Conservation (phyloP, 2,888 invertebrate genomes). For the Tachina grossa region DNA sequence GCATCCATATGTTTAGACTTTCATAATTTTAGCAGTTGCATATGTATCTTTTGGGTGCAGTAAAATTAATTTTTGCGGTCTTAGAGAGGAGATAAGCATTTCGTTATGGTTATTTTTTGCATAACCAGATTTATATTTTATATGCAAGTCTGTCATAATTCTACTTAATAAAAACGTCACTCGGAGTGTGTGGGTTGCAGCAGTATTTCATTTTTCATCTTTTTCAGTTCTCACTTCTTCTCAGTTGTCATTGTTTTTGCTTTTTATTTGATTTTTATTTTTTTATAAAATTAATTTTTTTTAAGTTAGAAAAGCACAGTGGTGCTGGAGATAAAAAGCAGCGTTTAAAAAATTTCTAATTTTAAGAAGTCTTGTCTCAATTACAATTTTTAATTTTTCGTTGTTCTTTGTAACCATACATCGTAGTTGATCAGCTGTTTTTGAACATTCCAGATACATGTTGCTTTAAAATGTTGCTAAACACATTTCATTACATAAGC, state of each 20-base stretch:
- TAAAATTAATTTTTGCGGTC: conserved; percentile 22
- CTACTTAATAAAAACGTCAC: conserved; percentile 70
- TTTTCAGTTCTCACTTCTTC: conserved; percentile 13
- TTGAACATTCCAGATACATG: no score
- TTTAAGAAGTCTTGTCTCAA: no score
- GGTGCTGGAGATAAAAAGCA: neutral
- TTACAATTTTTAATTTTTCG: no score
- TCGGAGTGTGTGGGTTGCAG: conserved; percentile 63
- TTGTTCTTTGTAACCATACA: no score
- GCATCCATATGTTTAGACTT: neutral
- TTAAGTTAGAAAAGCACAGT: neutral
- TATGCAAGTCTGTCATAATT: conserved; percentile 69
- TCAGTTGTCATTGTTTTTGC: conserved; percentile 19
- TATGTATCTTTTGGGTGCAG: conserved; percentile 61
- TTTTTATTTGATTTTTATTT: neutral
- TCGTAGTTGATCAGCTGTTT: no score
- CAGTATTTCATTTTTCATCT: conserved; percentile 27
- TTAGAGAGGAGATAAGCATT: conserved; percentile 57
- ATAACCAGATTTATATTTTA: conserved; percentile 64
- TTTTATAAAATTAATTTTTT: conserved; percentile 16
- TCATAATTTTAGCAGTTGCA: neutral
- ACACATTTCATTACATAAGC: no score
- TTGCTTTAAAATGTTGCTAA: no score
- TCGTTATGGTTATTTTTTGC: conserved; percentile 7
- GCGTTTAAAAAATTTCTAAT: no score